phyloP scores from a whole-genome alignment of 2,888 invertebrate species.

The Melinaea menophilus region DNA sequence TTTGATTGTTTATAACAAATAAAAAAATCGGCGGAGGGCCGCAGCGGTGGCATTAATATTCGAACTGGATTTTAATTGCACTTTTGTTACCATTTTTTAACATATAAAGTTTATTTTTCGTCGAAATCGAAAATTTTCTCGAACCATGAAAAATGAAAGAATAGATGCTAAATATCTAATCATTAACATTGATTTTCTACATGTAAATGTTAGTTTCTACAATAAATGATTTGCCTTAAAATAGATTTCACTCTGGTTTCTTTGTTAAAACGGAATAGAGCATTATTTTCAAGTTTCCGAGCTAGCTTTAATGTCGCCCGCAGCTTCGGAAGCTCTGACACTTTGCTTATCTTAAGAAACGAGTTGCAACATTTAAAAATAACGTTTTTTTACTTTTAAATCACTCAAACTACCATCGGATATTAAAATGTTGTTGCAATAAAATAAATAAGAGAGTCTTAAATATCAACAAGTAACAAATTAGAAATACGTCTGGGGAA shows the following conservation, averaged over 20 bases:
- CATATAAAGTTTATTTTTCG: constrained; percentile 20
- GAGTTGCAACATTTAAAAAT: not conserved
- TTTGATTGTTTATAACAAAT: no score
- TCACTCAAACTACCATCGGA: not conserved
- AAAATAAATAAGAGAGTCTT: no score
- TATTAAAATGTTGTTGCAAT: no score
- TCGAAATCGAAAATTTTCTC: constrained; percentile 5
- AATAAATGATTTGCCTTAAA: not conserved
- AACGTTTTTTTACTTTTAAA: not conserved
- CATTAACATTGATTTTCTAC: not conserved
- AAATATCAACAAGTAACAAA: not conserved
- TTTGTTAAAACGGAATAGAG: not conserved
- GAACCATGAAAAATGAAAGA: not conserved
- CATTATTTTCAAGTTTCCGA: not conserved
- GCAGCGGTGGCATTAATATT: no score
- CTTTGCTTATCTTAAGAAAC: not conserved
- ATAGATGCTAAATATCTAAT: not conserved
- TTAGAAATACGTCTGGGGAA: not conserved
- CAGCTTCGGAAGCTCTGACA: not conserved
- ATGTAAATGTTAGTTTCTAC: not conserved
- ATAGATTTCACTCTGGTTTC: constrained; percentile 2
- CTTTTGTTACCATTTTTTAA: constrained; percentile 16
- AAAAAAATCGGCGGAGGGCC: no score
- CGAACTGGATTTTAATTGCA: no score
- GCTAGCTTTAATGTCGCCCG: constrained; percentile 1